phyloP scores from a whole-genome alignment of 2,888 invertebrate genomes.

The Xanthia togata region DNA sequence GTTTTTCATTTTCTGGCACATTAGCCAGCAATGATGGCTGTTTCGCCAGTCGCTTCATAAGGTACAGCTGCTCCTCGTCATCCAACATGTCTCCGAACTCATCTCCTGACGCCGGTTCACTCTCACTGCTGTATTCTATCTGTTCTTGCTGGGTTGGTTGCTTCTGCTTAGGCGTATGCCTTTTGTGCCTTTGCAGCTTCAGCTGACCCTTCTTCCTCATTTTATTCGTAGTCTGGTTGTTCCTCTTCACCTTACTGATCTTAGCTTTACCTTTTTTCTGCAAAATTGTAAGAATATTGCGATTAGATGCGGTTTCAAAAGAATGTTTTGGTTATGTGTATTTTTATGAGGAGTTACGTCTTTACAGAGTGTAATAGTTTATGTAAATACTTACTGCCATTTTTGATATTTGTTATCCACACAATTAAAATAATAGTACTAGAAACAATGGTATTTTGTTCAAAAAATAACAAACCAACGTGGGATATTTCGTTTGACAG shows the following conservation, averaged over 20 bases:
- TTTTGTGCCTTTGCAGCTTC: conserved; percentile 85
- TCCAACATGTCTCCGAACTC: conserved; percentile 91
- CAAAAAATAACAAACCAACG: conserved; percentile 64
- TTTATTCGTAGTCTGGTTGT: conserved; percentile 90
- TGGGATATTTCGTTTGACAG: conserved; percentile 56
- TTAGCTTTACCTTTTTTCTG: conserved; percentile 90
- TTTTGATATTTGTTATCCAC: conserved; percentile 45
- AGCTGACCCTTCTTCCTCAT: conserved; percentile 89
- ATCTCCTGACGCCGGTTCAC: conserved; percentile 86
- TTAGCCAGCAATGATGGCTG: conserved; percentile 84
- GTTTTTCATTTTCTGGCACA: conserved; percentile 81
- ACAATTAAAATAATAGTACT: conserved; percentile 3
- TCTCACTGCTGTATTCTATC: conserved; percentile 84
- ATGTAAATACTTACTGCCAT: conserved; percentile 81
- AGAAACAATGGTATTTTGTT: not conserved
- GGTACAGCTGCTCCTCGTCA: conserved; percentile 89
- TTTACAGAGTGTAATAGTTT: not conserved
- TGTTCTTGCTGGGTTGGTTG: conserved; percentile 75
- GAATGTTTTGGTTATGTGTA: conserved; percentile 48
- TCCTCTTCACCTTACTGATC: conserved; percentile 90
- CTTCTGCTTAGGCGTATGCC: conserved; percentile 81
- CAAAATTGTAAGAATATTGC: conserved; percentile 48
- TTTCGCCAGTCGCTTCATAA: conserved; percentile 84
- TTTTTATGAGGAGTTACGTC: not conserved
- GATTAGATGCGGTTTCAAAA: conserved; percentile 7